Conservation (phyloP, 2,113 vertebrate species). For the Notothenia coriiceps region DNA sequence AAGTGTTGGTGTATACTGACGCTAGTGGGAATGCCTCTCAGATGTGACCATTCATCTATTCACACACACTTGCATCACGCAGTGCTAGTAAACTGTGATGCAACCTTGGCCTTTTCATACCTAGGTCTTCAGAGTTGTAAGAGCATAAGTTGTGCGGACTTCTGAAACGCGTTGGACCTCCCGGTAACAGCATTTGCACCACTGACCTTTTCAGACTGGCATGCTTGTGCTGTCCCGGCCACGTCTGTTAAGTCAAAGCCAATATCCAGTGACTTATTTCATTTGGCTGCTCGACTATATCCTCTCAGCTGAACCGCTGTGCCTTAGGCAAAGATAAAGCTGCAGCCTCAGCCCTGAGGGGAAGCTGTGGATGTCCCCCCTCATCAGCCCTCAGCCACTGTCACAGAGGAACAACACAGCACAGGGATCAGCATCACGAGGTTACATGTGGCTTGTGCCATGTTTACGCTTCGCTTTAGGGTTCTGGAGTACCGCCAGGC, state of each 20-base stretch:
- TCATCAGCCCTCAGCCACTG: conserved; percentile 45
- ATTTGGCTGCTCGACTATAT: conserved; percentile 67
- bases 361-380: conserved; percentile 36
- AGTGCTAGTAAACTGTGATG: conserved; percentile 27
- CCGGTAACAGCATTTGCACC: conserved; percentile 47
- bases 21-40: conserved; percentile 22
- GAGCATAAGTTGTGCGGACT: conserved; percentile 49
- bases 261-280: conserved; percentile 72
- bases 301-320: conserved; percentile 44
- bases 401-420: conserved; percentile 40
- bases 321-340: conserved; percentile 62
- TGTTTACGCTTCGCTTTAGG: neutral
- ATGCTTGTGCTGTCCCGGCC: conserved; percentile 30
- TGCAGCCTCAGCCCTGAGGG: conserved; percentile 42
- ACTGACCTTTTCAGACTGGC: conserved; percentile 73
- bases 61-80: conserved; percentile 17
- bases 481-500: conserved; percentile 18
- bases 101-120: conserved; percentile 55
- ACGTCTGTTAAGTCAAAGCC: conserved; percentile 59
- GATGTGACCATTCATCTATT: conserved; percentile 29
- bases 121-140: conserved; percentile 36
- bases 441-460: conserved; percentile 37
- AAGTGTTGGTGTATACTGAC: conserved; percentile 41
- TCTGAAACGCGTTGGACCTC: conserved; percentile 41
- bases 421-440: conserved; percentile 40